Base-by-base conservation (phyloP, 92 coral and sea anemone species). In the Scolanthus callimorphus region DNA sequence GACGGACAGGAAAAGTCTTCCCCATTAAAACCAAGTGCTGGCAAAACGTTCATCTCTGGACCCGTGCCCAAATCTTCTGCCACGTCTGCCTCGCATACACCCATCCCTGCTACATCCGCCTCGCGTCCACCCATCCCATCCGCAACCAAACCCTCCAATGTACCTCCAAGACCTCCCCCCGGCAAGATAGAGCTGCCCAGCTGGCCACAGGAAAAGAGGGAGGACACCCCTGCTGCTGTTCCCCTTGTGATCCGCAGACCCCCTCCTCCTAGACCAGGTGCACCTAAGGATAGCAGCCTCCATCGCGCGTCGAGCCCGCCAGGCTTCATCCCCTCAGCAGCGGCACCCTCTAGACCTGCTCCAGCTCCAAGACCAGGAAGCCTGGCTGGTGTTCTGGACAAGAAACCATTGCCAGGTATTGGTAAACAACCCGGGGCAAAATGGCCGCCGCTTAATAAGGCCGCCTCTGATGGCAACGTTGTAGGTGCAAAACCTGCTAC, bases 101-200 rank as follows among this genome's bases (percentile, higher is more conserved):
- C n/a, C n/a, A n/a, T n/a, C n/a, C n/a, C n/a, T n/a, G n/a, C n/a
- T n/a, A n/a, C n/a, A n/a, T n/a, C n/a, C n/a, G n/a, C n/a, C n/a
- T n/a, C n/a, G n/a, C n/a, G n/a, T n/a, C n/a, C n/a, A n/a, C n/a
- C n/a, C n/a, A n/a, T n/a, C n/a, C n/a, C n/a, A n/a, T n/a, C n/a
- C n/a, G n/a, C n/a, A n/a, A n/a, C 41, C 41, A 6, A 34, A 15
- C 8, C 62, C 17, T 66, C 60, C 22, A 50, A 25, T 12, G 39
- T 31, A 17, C 20, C 20, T 3, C 12, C 24, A 15, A 55, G 31
- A 21, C 65, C 50, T 9, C 56, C 57, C 13, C 65, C 75, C 17
- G 75, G 75, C 3, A 68, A 68, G 51, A 68, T 68, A 17, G 75
- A 68, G 17, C 65, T 68, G 4, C 75, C 75, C 6, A 57, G 49